A percentile compares a stretch with the other conserved stretches of the same genome.
phyloP scores from a whole-genome alignment of 2,888 invertebrate genomes.

The Scaptomyza flava region DNA sequence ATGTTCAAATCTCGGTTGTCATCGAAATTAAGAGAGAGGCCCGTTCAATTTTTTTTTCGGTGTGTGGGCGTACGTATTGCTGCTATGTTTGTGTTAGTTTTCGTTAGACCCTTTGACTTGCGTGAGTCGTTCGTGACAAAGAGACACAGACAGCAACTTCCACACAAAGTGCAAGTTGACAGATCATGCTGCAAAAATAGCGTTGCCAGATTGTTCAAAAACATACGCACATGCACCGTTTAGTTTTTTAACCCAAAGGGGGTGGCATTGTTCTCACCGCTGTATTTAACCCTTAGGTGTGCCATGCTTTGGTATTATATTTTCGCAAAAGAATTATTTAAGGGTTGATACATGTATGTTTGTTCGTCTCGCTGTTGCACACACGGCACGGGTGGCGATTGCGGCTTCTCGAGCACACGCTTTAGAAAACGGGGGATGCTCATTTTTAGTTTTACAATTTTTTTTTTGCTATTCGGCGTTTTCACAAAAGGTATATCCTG shows the following conservation, averaged over 20 bases:
- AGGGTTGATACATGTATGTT: conserved; percentile 54
- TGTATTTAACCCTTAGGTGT: conserved; percentile 69
- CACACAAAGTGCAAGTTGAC: conserved; percentile 54
- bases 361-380: conserved; percentile 8
- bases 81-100: conserved; percentile 15
- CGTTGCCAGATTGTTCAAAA: conserved; percentile 50
- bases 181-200: conserved; percentile 49
- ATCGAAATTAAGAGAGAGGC: conserved; percentile 31
- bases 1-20: conserved; percentile 31
- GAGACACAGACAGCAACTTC: conserved; percentile 25
- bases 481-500: conserved; percentile 40
- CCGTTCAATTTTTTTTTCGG: conserved; percentile 10
- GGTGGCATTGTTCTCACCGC: conserved; percentile 58
- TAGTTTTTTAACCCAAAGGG: conserved; percentile 47
- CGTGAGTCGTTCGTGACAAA: conserved; percentile 12
- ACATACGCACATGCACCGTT: conserved; percentile 17
- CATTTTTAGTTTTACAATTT: conserved; percentile 56
- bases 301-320: conserved; percentile 25
- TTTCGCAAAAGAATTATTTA: conserved; percentile 70
- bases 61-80: conserved; percentile 13
- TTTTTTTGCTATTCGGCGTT: conserved; percentile 22
- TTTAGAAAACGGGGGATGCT: conserved; percentile 50
- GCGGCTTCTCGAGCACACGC: conserved; percentile 8
- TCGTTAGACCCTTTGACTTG: conserved; percentile 75
- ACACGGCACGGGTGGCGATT: conserved; percentile 28